Evolutionary conservation across 2,888 invertebrate genomes (phyloP).

Genomic region (Tetropium fuscum): DNA sequence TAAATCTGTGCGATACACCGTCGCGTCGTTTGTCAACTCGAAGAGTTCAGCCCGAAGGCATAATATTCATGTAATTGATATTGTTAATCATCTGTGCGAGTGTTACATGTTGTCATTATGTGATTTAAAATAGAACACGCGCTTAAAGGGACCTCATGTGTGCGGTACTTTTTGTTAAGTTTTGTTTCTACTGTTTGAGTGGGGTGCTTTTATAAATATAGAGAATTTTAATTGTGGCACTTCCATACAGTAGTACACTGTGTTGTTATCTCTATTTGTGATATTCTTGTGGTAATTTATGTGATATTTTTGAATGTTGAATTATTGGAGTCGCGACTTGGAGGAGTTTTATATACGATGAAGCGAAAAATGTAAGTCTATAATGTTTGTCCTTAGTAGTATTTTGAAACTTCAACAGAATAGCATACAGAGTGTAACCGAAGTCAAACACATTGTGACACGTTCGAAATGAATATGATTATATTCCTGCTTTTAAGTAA

Average conservation of each 20-base stretch:
- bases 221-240: conserved; percentile 47
- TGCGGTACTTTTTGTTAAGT: conserved; percentile 40
- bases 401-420: neutral
- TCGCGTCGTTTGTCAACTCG: neutral
- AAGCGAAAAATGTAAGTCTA: conserved; percentile 23
- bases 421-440: neutral
- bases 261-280: conserved; percentile 27
- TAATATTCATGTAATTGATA: conserved; percentile 17
- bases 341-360: neutral
- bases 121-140: conserved; percentile 33
- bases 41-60: neutral
- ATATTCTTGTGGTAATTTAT: conserved; percentile 16
- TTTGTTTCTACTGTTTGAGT: conserved; percentile 46
- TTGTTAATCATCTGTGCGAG: conserved; percentile 11
- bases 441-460: too few relatives aligned
- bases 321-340: neutral
- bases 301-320: conserved; percentile 1
- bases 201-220: conserved; percentile 55
- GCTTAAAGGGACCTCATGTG: conserved; percentile 33
- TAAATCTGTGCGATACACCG: too few relatives aligned
- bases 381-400: neutral
- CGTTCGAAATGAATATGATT: too few relatives aligned
- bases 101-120: conserved; percentile 21
- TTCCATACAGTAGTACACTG: conserved; percentile 31
- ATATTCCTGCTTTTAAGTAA: too few relatives aligned